Base-by-base conservation (phyloP, 2,113 vertebrate genomes). In the Tonatia bakeri region DNA sequence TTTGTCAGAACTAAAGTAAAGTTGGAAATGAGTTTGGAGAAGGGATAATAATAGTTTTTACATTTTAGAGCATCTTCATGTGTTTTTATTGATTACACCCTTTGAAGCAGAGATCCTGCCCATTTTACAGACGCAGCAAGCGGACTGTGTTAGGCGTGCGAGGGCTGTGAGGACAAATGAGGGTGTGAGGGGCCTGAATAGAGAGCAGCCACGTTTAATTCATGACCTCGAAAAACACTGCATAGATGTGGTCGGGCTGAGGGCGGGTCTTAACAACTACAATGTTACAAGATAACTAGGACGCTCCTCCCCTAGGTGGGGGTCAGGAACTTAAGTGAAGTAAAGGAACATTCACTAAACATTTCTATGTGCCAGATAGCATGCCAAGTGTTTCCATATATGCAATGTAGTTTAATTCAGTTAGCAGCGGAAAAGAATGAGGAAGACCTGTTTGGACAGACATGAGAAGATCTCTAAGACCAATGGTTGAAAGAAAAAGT, bases 51-150 rank as follows among this genome's bases (percentile, higher is more conserved):
- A 38, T 14, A 36, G 28, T 31, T 45, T 50, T 72, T 40, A 36
- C 40, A 15, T 67, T 45, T 64, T 50, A n/a, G 14, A 88, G 47
- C 20, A 24, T 13, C 64, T 52, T 31, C 4, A 22, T n/a, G 22
- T 82, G 26, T 80, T 82, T 73, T 88, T 22, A 59, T 56, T 54
- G 52, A 52, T 40, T 40, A 92, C 59, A 54, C n/a, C 4, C 33
- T 91, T 64, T 16, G 69, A 83, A 73, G 26, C 33, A 33, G 38
- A 22, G 33, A 14, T 70, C 19, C 98, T 84, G 45, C 50, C n/a
- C 45, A 40, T 64, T 94, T 92, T 73, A 77, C n/a, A 73, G n/a
- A 73, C 92, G 17, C 67, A 98, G 98, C 95, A 97, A 85, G 94
- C 43, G 75, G 87, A 94, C 94, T 86, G 87, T 59, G 92, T 84